Evolutionary conservation across 2,797 vertebrate genomes (phyloP).

Genomic region (Delichon dasypus): DNA sequence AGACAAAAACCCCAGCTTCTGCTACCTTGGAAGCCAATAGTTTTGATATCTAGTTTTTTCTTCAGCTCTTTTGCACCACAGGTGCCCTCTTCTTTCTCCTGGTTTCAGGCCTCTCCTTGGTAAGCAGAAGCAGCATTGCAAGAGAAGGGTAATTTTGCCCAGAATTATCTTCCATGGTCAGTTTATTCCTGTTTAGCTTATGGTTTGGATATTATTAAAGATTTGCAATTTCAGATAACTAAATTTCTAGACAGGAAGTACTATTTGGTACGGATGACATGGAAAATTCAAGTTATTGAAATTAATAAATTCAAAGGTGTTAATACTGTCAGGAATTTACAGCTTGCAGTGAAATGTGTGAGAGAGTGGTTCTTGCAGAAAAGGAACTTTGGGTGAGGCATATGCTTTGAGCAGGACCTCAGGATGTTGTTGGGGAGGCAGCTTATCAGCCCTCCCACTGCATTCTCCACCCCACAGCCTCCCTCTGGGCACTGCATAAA

Average conservation of each 20-base stretch:
- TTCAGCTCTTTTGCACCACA: background rate
- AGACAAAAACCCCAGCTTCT: fast-evolving
- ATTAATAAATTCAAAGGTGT: background rate
- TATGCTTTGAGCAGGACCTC: background rate
- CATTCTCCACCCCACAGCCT: background rate
- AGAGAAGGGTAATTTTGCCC: background rate
- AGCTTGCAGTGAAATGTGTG: background rate
- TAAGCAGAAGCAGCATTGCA: background rate
- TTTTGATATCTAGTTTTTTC: background rate
- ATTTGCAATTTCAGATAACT: background rate
- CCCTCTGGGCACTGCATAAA: background rate
- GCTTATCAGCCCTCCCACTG: background rate
- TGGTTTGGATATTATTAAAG: background rate
- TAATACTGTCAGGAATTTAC: background rate
- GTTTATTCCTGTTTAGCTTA: background rate
- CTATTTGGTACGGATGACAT: background rate
- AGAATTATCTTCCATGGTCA: background rate
- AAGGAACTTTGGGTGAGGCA: background rate
- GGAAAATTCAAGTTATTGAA: background rate
- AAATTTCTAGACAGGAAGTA: background rate
- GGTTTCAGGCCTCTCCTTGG: background rate
- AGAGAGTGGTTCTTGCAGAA: background rate
- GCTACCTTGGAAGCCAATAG: background rate
- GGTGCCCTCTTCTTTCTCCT: background rate
- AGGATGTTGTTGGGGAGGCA: background rate